Base-by-base conservation (phyloP, 2,888 invertebrate genomes). In the Lithosia quadra region DNA sequence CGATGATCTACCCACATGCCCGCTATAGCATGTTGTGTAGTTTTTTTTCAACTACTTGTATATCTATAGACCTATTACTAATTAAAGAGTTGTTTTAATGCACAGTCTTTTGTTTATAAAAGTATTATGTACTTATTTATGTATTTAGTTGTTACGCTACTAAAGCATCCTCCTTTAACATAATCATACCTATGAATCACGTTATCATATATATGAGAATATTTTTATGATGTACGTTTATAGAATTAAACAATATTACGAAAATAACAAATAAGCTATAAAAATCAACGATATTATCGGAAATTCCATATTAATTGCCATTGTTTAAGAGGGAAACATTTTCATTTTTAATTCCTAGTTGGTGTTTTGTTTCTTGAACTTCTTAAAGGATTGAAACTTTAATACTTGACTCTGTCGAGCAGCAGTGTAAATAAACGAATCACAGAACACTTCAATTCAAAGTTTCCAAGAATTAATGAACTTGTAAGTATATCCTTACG, bases 1-100 rank as follows among this genome's bases (percentile, higher is more conserved):
- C 86, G 79, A 82, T 89, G 90, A 91, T 91, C 91, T 90, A 88
- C 87, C 88, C 87, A 81, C 86, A 82, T 84, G 86, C 83, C 77
- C 71, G 76, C 79, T 71, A 79, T 74, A 73, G 77, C 78, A 73
- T 79, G 78, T 79, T 78, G 74, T 81, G 75, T 80, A 78, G 77
- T 79, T 81, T 85, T 80, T 81, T 85, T 82, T 85, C 85, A 82
- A 84, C 84, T 79, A 79, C 76, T 73, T 69, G 72, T 28, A 70
- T 72, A n/a, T n/a, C n/a, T n/a, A 67, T 70, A 78, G 76, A 71
- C 72, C 63, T 69, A 56, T 62, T 75, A 63, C 82, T 85, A 84
- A 84, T 85, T 85, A 81, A 81, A 78, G 74, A 79, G 73, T 69
- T 69, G 70, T 72, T 78, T 75, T 75, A 76, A 59, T 63, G 21